Evolutionary conservation across 2,888 invertebrate genomes (phyloP).

Genomic region (Heliconius charithonia): DNA sequence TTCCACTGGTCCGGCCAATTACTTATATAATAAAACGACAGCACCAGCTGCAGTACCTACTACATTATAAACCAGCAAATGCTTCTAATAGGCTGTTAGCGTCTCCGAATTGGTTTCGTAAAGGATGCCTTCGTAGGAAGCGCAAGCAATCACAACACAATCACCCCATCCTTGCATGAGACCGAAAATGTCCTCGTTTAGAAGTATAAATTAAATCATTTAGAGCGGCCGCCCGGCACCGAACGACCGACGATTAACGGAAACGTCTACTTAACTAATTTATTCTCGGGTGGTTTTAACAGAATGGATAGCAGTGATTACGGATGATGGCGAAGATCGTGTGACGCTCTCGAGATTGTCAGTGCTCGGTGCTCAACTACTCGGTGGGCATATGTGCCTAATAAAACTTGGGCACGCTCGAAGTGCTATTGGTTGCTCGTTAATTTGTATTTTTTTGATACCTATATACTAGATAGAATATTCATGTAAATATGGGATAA

Average conservation of each 20-base stretch:
- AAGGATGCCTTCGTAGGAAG: slow-evolving; percentile 79
- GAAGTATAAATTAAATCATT: slow-evolving; percentile 85
- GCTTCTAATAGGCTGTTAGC: slow-evolving; percentile 44
- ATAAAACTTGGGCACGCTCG: not conserved
- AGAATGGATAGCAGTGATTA: slow-evolving; percentile 85
- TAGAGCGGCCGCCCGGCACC: slow-evolving; percentile 78
- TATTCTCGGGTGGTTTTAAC: slow-evolving; percentile 84
- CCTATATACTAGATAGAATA: too few relatives aligned
- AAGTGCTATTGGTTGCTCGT: not conserved
- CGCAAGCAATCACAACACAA: slow-evolving; percentile 82
- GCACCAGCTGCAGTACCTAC: slow-evolving; percentile 26
- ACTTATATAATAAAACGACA: slow-evolving; percentile 12
- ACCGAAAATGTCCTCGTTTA: slow-evolving; percentile 83
- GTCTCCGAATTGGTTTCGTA: slow-evolving; percentile 64
- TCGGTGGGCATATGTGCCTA: not conserved
- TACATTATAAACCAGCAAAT: slow-evolving; percentile 30
- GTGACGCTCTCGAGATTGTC: slow-evolving; percentile 41
- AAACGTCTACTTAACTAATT: slow-evolving; percentile 85
- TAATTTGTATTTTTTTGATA: not conserved
- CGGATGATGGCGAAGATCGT: slow-evolving; percentile 55
- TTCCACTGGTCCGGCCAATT: slow-evolving; percentile 7
- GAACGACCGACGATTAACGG: slow-evolving; percentile 83
- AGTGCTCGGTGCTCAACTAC: slow-evolving; percentile 20
- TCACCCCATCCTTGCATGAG: slow-evolving; percentile 83
- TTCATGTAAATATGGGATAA: too few relatives aligned